Conservation (phyloP, 1,140 invertebrate genomes). For the Drosophila nebulosa region DNA sequence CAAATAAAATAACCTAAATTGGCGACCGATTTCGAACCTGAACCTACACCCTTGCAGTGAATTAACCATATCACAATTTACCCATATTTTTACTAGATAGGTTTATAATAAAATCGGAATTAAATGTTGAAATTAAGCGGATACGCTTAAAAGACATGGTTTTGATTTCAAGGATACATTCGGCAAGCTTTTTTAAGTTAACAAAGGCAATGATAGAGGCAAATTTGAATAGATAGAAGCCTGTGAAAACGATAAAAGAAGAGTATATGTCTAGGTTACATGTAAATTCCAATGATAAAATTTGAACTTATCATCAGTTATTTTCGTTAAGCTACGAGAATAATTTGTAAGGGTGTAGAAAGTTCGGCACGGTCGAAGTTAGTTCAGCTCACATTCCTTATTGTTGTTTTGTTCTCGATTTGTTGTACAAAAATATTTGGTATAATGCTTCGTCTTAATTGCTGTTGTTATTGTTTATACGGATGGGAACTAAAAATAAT, state of each 20-base stretch:
- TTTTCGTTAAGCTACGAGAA: too few species aligned
- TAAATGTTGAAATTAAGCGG: too few species aligned
- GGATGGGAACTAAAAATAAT: background rate
- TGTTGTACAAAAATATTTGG: background rate
- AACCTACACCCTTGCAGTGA: background rate
- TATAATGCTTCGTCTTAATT: background rate
- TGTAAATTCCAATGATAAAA: background rate
- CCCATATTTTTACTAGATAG: too few species aligned
- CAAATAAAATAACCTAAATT: background rate
- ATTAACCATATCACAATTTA: background rate
- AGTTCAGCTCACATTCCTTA: background rate
- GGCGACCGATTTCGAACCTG: background rate
- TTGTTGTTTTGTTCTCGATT: conserved; percentile 5
- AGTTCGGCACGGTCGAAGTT: background rate
- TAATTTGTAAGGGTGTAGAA: background rate
- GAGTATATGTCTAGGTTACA: too few species aligned
- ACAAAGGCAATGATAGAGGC: too few species aligned
- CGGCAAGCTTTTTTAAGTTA: too few species aligned
- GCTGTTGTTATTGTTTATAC: background rate
- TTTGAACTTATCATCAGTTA: too few species aligned
- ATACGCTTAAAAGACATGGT: too few species aligned
- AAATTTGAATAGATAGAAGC: too few species aligned
- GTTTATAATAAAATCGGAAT: too few species aligned
- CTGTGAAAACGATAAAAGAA: too few species aligned
- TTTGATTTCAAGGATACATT: too few species aligned